Base-by-base conservation (phyloP, 2,113 vertebrate genomes). In the Scophthalmus maximus region DNA sequence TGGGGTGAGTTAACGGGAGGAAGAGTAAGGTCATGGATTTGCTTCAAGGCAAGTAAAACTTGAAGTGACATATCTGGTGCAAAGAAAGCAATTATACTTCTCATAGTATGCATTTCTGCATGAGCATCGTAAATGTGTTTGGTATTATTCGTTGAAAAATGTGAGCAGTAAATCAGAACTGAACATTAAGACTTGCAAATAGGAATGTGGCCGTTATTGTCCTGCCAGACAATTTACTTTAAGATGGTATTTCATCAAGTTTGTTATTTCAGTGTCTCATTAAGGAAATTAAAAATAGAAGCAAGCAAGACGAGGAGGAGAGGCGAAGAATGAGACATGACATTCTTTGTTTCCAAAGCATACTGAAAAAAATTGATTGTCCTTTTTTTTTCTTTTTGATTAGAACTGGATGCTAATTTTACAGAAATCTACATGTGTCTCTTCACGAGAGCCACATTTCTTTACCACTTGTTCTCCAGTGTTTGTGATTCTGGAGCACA, bases 181-280 rank as follows among this genome's bases (percentile, higher is more conserved):
- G 14, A 56, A 51, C 42, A 60, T 46, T 29, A 55, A 30, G 2
- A 15, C 25, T 27, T 47, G 52, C n/a, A 27, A 30, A 38, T 58
- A 58, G 58, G 30, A 80, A 44, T 51, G 61, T 20, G n/a, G 50
- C 38, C 18, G 26, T 76, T 55, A 50, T 34, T 36, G 34, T 50
- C 12, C 14, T 44, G 56, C 32, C 25, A 68, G 49, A 73, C 38
- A 32, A 30, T 47, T 63, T 26, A 73, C 44, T 58, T 38, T 18
- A 3, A 25, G 14, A 26, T 9, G 0, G 18, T 25, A 36, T 73
- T 59, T 64, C 34, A 42, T 63, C 25, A 42, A 1, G 52, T 40
- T 58, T 40, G n/a, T 29, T 46, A 36, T 52, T 46, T 66, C 32
- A 56, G 40, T 36, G 23, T 51, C 32, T 62, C 50, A 44, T 61